Base-by-base conservation (phyloP, 2,888 invertebrate species). In the Sycophila texana region DNA sequence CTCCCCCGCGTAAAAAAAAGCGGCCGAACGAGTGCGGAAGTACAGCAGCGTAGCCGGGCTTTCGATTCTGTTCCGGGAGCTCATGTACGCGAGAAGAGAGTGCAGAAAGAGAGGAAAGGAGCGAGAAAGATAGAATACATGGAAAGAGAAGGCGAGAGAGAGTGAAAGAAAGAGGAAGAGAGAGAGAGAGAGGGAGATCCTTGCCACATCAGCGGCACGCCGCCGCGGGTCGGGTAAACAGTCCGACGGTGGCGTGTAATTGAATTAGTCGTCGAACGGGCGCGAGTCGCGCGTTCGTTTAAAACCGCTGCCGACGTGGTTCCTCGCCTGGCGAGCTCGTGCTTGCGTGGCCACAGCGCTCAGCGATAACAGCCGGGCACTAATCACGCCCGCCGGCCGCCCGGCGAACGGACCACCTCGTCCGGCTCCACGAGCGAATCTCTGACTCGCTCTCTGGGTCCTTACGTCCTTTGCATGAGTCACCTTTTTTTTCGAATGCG, bases 231-330 rank as follows among this genome's bases (percentile, higher is more conserved):
- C 18, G 18, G 18, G 20, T n/a, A 57, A 18, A 55, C 18, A 55
- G n/a, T 16, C 18, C 80, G 80, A 77, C 79, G 77, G 79, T 79
- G 81, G 76, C 72, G 77, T 80, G 80, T 83, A 82, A 83, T 83
- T 83, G 81, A 83, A 83, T 83, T 83, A 82, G 82, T 77, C 78
- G 80, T 60, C 77, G 80, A 83, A 79, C 80, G 47, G 68, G 68
- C 47, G 4, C 5, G 63, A 16, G 67, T 74, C n/a, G 39, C 53
- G 18, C 79, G 79, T 67, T 22, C 47, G 71, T 47, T 80, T 78
- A 77, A 77, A 39, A 39, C 39, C 39, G 72, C 72, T 74, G 58
- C 58, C 58, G 49, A 60, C 22, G 60, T 60, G 70, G 47, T 47
- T 70, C 22, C 49, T 49, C 26, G 47, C n/a, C 51, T 4, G 22